Base-by-base conservation (phyloP, 53 echinoderm and acorn worm species). In the Pentamera pediparva region DNA sequence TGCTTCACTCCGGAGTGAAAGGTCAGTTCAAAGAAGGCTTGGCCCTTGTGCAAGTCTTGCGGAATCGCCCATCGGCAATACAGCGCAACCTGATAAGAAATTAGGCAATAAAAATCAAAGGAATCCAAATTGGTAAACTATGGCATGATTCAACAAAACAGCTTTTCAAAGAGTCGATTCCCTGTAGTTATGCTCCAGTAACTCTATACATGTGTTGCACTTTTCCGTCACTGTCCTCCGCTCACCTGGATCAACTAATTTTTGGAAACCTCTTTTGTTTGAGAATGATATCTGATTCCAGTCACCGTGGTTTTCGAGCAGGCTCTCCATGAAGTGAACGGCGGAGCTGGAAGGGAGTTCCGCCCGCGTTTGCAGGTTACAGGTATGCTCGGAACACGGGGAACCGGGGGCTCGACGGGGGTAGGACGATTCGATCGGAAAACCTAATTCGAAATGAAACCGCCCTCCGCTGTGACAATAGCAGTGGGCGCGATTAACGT, bases 261-360 rank as follows among this genome's bases (percentile, higher is more conserved):
- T 29, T 57, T 57, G n/a, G n/a, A n/a, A n/a, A 57, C 28, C 58
- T 57, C 28, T 32, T 57, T 57, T 22, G 32, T 57, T 57, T 57
- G 58, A 57, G n/a, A 57, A 57, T 67, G 11, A 43, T 67, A 67
- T 43, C 67, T 24, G 27, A 41, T 43, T 41, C 45, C 22, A 47
- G 45, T 20, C 67, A 67, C 67, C 67, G 29, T 67, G 67, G 25
- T 43, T 41, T 67, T 67, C 17, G 39, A 47, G 40, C 25, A 22
- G 11, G 47, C 67, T 43, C 67, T 41, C 40, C 67, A 43, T 67
- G 67, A 67, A 67, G 67, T 30, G 41, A 67, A 47, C 41, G 67
- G 39, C 6, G 13, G 25, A 39, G 40, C 67, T 19, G 29, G 67
- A 55, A 47, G 67, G 67, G 37, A 67, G 67, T 67, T 67, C 67